Conservation (phyloP, 2,113 vertebrate species). For the Microcebus lehilahytsara region DNA sequence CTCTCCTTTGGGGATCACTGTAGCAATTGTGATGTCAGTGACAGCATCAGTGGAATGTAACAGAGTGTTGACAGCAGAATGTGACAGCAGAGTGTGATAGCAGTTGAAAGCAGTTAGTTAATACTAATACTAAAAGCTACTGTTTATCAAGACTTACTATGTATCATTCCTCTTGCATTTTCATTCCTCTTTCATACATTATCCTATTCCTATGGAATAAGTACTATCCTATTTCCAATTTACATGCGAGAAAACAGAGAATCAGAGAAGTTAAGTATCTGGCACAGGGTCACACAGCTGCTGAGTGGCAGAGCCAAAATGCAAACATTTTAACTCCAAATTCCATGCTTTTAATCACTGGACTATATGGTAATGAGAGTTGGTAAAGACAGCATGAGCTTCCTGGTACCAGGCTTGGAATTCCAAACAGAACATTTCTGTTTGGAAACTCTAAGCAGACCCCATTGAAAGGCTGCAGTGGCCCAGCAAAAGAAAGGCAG, state of each 20-base stretch:
- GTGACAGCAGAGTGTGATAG: background rate
- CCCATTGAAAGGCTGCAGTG: background rate
- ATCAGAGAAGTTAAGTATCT: background rate
- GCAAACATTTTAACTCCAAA: background rate
- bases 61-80: background rate
- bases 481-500: background rate
- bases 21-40: background rate
- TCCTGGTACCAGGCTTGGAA: background rate
- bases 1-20: background rate
- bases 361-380: background rate
- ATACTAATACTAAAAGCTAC: background rate
- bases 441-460: background rate
- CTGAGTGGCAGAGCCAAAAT: background rate
- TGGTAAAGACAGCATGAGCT: background rate
- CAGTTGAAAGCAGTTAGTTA: background rate
- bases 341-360: background rate
- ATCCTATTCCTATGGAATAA: background rate
- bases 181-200: background rate
- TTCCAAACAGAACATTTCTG: background rate
- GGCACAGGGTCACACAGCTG: background rate
- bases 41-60: background rate
- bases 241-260: background rate
- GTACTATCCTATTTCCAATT: background rate
- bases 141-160: background rate
- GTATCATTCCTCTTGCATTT: background rate